phyloP scores from a whole-genome alignment of 2,113 vertebrate species.

The Eretmodus cyanostictus region DNA sequence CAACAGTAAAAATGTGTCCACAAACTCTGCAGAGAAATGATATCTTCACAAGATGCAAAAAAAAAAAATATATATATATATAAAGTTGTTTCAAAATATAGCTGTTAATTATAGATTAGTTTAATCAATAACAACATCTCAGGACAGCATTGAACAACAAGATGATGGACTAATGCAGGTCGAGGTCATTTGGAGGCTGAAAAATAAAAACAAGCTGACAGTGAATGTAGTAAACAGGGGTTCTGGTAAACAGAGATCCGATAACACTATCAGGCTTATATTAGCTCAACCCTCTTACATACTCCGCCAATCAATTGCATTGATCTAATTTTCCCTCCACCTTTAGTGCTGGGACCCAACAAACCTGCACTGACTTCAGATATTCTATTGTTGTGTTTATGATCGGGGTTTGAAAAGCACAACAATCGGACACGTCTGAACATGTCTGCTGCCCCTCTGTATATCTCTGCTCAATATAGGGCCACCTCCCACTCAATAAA shows the following conservation, averaged over 20 bases:
- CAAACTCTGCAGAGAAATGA: not conserved
- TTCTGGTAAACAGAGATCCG: not conserved
- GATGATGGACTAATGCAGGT: not conserved
- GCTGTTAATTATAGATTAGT: not conserved
- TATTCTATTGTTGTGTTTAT: not conserved
- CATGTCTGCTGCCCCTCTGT: not conserved
- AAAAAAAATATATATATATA: rapidly evolving
- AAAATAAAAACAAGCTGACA: not conserved
- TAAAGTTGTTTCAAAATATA: not conserved
- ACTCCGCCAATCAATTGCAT: not conserved
- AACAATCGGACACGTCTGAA: not conserved
- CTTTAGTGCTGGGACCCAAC: not conserved
- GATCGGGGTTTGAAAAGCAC: not conserved
- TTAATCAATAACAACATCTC: not conserved
- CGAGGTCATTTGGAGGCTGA: not conserved
- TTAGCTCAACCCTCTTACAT: not conserved
- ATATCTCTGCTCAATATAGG: not conserved
- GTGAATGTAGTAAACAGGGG: not conserved
- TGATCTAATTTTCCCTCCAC: not conserved
- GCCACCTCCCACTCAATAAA: not conserved
- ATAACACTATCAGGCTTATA: not conserved
- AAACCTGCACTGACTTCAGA: not conserved
- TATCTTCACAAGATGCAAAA: not conserved
- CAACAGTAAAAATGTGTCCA: not conserved
- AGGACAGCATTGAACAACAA: not conserved